These are phyloP conservation scores for Spodoptera picta DNA, from an alignment of 2,888 invertebrate species.

Conservation along the genomic window DNA sequence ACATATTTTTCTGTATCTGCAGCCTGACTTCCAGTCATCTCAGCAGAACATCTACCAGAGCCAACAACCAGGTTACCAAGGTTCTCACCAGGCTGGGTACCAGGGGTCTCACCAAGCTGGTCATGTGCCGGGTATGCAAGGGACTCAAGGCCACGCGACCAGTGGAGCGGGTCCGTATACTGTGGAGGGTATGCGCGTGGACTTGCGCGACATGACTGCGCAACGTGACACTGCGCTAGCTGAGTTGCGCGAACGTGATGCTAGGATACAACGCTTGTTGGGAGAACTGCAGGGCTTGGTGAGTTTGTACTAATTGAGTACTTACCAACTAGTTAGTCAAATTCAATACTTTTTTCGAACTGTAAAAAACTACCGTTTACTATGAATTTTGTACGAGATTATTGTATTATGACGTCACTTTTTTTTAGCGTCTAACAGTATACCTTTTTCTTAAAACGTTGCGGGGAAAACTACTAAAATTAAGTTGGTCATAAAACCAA, in stretches of 20 bases:
- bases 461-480: too few species aligned
- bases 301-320: conserved; percentile 36
- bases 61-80: conserved; percentile 18
- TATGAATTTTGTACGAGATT: too few species aligned
- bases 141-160: conserved; percentile 14
- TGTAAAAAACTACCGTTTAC: too few species aligned
- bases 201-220: conserved; percentile 76
- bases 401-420: too few species aligned
- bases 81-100: conserved; percentile 20
- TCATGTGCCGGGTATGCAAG: conserved; percentile 27
- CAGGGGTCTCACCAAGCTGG: conserved; percentile 12
- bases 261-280: conserved; percentile 90
- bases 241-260: conserved; percentile 86
- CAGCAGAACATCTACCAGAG: conserved; percentile 24
- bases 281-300: conserved; percentile 91
- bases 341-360: too few species aligned
- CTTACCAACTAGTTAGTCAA: too few species aligned
- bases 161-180: conserved; percentile 48
- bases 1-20: conserved; percentile 1
- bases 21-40: conserved; percentile 36
- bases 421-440: too few species aligned
- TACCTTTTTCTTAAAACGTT: too few species aligned
- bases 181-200: conserved; percentile 76
- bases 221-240: conserved; percentile 77
- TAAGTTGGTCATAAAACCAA: too few species aligned